Evolutionary conservation across 2,113 vertebrate species (phyloP).

Genomic region (human): GRCh38 chr21:30056501-30057000

Average conservation of each 20-base stretch:
- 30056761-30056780: neutral
- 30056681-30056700: neutral
- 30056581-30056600: neutral
- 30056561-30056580: neutral
- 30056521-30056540: neutral
- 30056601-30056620: neutral
- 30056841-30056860: too few species aligned
- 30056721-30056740: neutral
- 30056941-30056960: slow-evolving; percentile 46
- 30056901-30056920: neutral
- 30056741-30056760: neutral
- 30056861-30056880: too few species aligned
- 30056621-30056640: neutral
- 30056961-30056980: neutral
- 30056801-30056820: too few species aligned
- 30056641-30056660: neutral
- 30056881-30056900: too few species aligned
- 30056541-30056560: neutral
- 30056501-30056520: neutral
- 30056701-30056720: neutral
- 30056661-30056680: neutral
- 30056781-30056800: too few species aligned
- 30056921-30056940: neutral
- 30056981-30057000: neutral
- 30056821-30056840: too few species aligned